phyloP scores from a whole-genome alignment of 2,888 invertebrate species.

The Yponomeuta evonymella region DNA sequence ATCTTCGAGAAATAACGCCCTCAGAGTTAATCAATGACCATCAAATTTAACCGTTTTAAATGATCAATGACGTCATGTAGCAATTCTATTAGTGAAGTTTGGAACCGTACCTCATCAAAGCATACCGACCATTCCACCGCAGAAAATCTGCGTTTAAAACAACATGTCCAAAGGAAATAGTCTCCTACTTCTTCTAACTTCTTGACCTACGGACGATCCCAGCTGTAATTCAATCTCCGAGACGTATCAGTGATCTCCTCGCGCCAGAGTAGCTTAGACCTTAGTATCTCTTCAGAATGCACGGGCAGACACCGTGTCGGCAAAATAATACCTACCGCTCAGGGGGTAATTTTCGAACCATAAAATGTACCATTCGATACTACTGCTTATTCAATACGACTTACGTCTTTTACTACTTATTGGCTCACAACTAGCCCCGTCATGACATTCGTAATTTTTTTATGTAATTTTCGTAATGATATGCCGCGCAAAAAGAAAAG shows the following conservation, averaged over 20 bases:
- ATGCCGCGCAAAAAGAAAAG: too few species aligned
- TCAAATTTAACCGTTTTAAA: background rate
- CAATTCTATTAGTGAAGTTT: background rate
- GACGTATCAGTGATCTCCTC: conserved; percentile 37
- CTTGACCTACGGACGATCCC: conserved; percentile 7
- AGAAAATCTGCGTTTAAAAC: background rate
- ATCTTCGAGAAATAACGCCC: background rate
- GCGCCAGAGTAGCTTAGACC: conserved; percentile 12
- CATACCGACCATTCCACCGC: background rate
- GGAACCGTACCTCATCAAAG: background rate
- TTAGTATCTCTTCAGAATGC: conserved; percentile 35
- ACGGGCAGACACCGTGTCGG: conserved; percentile 37
- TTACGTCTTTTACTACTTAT: too few species aligned
- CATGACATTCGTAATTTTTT: too few species aligned
- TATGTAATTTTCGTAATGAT: too few species aligned
- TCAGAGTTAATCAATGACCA: background rate
- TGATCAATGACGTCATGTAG: background rate
- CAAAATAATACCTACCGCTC: conserved; percentile 23
- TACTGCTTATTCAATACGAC: too few species aligned
- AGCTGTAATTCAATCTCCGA: conserved; percentile 54
- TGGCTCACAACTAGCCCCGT: too few species aligned
- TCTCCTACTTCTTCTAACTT: background rate
- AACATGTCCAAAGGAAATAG: background rate
- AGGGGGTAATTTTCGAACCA: too few species aligned
- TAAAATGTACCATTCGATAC: too few species aligned